Evolutionary conservation across 2,113 vertebrate species (phyloP), one percentile per base, ranked within the genome.

Genomic region (Penelope pileata): DNA sequence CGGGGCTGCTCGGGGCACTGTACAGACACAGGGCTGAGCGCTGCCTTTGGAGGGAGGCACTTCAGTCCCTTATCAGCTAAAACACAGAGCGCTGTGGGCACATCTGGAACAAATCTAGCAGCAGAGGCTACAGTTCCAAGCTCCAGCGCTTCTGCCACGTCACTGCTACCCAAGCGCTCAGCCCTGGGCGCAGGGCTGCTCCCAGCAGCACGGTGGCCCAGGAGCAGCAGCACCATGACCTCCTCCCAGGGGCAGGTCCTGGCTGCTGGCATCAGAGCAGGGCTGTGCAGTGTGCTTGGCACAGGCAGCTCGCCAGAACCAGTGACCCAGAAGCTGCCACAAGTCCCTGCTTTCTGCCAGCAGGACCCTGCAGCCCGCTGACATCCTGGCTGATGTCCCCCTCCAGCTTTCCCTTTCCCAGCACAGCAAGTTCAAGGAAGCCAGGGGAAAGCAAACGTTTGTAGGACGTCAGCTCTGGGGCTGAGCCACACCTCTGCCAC

Each of bases 351-450:
- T 26, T 69, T 29, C 54, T 10, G 26, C 47, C 88, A 43, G 50
- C 14, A 0, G 38, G 56, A 64, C 16, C 30, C 15, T 23, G 48
- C 6, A 59, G 14, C 64, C 40, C 34, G 3, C 3, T 0, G 18
- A 6, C 3, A 21, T 23, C 63, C 42, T 6, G 4, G 0, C 2
- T 4, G 36, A 24, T 13, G 0, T 11, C 24, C 19, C 19, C 51
- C 75, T 43, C 43, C 81, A 30, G 36, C 29, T 50, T 10, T 6
- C 16, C 69, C 14, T 13, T 69, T 12, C 56, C 0, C 2, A 30
- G 74, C 17, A 0, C 50, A 21, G 56, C 21, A 26, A 66, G 67
- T 0, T 2, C 45, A 36, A 6, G 23, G 30, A 32, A 66, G 84
- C 70, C 4, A 13, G 15, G 30, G 47, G 22, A 84, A 66, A 88